Percentiles rank a stretch among this genome's conserved stretches.
phyloP scores from a whole-genome alignment of 2,888 invertebrate genomes.

The Drosophila flavopinicola region DNA sequence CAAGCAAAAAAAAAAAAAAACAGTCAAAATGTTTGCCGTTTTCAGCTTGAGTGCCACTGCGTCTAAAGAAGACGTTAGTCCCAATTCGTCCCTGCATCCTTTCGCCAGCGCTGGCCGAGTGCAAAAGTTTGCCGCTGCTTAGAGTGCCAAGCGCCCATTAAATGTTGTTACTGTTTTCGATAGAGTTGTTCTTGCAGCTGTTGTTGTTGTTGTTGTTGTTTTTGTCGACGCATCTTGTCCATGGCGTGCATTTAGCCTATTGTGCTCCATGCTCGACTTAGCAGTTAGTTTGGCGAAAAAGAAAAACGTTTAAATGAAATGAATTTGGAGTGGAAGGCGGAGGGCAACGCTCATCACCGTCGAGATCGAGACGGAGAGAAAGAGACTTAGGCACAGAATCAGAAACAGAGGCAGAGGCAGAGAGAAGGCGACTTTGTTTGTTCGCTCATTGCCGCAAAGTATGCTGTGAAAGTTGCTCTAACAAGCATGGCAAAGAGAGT shows the following conservation, averaged over 20 bases:
- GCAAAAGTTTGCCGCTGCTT: constrained; percentile 56
- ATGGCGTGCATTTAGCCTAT: constrained; percentile 33
- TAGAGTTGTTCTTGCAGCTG: neutral
- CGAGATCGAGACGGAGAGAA: neutral
- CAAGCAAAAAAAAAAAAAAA: constrained; percentile 12
- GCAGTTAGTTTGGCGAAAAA: constrained; percentile 26
- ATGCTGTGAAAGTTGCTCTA: constrained; percentile 38
- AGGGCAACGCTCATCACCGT: neutral
- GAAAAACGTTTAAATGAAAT: constrained; percentile 63
- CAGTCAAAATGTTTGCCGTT: constrained; percentile 41
- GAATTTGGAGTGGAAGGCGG: constrained; percentile 38
- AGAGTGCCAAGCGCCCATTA: constrained; percentile 62
- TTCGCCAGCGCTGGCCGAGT: neutral
- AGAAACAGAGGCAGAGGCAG: neutral
- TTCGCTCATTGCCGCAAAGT: constrained; percentile 40
- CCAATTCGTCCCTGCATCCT: neutral
- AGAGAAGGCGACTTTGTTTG: constrained; percentile 24
- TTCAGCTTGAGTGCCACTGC: constrained; percentile 58
- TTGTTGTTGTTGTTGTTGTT: constrained; percentile 4
- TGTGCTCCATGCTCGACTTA: constrained; percentile 16
- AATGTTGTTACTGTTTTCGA: constrained; percentile 34
- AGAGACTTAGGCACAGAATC: neutral
- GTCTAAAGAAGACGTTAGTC: constrained; percentile 29
- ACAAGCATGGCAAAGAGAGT: constrained; percentile 1
- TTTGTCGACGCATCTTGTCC: constrained; percentile 16